phyloP scores from a whole-genome alignment of 2,113 vertebrate genomes.

The Lichenostomus cassidix region DNA sequence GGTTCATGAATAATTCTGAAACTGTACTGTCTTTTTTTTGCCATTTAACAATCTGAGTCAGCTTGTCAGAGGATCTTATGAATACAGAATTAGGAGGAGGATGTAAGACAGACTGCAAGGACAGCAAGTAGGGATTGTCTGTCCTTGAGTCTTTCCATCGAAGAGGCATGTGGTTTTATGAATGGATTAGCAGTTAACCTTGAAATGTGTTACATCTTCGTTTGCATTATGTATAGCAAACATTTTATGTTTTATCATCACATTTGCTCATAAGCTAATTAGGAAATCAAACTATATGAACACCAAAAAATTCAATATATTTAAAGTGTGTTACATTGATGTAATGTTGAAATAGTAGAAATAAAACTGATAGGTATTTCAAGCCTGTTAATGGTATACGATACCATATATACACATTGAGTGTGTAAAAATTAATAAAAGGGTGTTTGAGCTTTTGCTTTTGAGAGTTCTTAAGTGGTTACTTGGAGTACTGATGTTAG shows the following conservation, averaged over 20 bases:
- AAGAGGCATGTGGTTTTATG: neutral
- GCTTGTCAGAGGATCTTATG: neutral
- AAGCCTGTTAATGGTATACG: neutral
- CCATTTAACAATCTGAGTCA: neutral
- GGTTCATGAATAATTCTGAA: neutral
- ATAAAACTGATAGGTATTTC: neutral
- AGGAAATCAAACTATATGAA: neutral
- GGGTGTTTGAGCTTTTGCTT: neutral
- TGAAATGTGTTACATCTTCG: neutral
- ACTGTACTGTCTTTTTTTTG: neutral
- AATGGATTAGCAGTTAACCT: neutral
- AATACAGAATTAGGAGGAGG: neutral
- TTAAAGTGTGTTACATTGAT: neutral
- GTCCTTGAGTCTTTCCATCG: neutral
- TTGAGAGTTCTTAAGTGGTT: neutral
- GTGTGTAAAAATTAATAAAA: neutral
- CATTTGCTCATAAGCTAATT: neutral
- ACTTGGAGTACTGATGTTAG: neutral
- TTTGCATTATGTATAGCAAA: neutral
- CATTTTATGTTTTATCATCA: neutral
- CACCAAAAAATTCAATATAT: neutral
- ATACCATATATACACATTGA: neutral
- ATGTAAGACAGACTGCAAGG: neutral
- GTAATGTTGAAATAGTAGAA: neutral
- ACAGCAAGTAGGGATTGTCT: neutral